Evolutionary conservation across 2,888 invertebrate species (phyloP).

Genomic region (Lasius fuliginosus): DNA sequence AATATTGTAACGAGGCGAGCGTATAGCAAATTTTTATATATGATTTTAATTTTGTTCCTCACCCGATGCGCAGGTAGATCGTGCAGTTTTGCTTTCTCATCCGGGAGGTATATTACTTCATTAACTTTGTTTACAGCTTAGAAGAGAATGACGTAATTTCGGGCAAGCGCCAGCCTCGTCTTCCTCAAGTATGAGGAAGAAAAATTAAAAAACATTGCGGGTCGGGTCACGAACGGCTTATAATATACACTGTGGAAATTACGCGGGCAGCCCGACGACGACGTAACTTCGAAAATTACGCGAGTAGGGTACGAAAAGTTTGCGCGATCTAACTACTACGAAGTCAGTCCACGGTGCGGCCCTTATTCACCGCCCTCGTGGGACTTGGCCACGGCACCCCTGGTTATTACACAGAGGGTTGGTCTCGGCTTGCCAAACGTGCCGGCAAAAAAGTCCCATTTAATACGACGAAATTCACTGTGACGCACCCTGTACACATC

Average conservation of each 20-base stretch:
- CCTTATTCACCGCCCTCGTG: constrained; percentile 80
- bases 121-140: constrained; percentile 52
- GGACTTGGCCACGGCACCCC: constrained; percentile 72
- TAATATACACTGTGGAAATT: constrained; percentile 76
- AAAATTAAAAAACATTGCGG: constrained; percentile 74
- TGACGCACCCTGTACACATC: constrained; percentile 64
- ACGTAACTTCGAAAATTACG: constrained; percentile 77
- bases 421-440: constrained; percentile 69
- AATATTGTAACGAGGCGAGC: not conserved
- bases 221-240: constrained; percentile 76
- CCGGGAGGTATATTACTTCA: constrained; percentile 38
- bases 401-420: constrained; percentile 74
- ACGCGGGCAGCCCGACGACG: constrained; percentile 73
- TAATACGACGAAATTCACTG: constrained; percentile 75
- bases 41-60: constrained; percentile 11
- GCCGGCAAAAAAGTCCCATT: constrained; percentile 74
- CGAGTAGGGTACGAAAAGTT: constrained; percentile 76
- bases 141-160: constrained; percentile 62
- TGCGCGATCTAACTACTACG: constrained; percentile 77
- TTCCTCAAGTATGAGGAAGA: constrained; percentile 49
- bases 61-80: not conserved
- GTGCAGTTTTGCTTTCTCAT: constrained; percentile 25
- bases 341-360: constrained; percentile 80
- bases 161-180: constrained; percentile 28
- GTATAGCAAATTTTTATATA: not conserved